These are phyloP conservation scores for Ptychadena robeensis DNA, from an alignment of 2,797 vertebrate genomes.

Conservation along the genomic window DNA sequence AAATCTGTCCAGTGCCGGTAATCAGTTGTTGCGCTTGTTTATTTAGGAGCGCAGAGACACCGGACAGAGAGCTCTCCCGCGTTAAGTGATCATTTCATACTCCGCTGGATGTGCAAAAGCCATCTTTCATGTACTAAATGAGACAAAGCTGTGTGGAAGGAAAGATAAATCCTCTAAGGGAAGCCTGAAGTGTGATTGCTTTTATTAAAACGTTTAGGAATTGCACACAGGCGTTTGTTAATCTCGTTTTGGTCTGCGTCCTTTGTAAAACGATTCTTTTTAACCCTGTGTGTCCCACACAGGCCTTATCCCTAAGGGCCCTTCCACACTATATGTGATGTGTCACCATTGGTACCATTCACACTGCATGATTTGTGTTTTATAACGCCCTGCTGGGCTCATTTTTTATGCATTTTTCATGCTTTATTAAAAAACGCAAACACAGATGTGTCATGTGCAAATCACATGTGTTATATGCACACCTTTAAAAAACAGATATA, in stretches of 20 bases:
- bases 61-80: slow-evolving; percentile 34
- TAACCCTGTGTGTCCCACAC: background rate
- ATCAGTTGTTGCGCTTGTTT: slow-evolving; percentile 45
- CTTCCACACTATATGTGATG: no score
- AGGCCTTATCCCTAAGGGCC: no score
- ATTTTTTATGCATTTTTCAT: no score
- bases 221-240: slow-evolving; percentile 42
- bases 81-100: slow-evolving; percentile 52
- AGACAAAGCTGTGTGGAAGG: slow-evolving; percentile 51
- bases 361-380: no score
- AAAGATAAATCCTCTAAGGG: slow-evolving; percentile 48
- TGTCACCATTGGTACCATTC: no score
- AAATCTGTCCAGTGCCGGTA: slow-evolving; percentile 21
- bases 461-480: no score
- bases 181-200: slow-evolving; percentile 49
- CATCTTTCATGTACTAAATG: slow-evolving; percentile 57
- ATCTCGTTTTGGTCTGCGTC: slow-evolving; percentile 34
- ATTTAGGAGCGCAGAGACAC: slow-evolving; percentile 46
- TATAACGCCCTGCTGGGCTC: no score
- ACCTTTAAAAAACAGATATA: no score
- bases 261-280: slow-evolving; percentile 9
- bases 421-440: no score
- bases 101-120: slow-evolving; percentile 44
- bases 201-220: slow-evolving; percentile 46
- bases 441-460: no score